Conservation (phyloP, 2,113 vertebrate genomes). For the Etia nguti region DNA sequence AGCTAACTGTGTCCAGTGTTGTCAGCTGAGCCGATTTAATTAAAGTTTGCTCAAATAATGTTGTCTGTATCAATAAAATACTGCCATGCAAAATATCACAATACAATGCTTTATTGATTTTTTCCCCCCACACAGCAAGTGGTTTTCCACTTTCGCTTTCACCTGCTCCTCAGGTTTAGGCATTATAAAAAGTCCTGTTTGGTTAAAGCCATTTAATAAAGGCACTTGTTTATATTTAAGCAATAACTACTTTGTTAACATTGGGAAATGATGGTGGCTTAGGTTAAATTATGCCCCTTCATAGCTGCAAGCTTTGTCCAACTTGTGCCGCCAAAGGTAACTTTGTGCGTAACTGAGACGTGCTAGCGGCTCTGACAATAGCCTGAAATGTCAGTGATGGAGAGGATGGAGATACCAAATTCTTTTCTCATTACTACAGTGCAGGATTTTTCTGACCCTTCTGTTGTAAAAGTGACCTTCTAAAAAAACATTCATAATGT, state of each 20-base stretch:
- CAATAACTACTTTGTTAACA: background rate
- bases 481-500: background rate
- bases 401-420: background rate
- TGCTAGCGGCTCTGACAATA: background rate
- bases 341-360: background rate
- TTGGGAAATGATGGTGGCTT: background rate
- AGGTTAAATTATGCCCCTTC: background rate
- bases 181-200: background rate
- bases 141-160: background rate
- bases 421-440: background rate
- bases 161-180: background rate
- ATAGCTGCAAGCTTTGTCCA: background rate
- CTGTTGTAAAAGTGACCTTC: background rate
- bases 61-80: background rate
- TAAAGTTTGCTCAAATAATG: background rate
- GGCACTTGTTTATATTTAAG: background rate
- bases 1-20: background rate
- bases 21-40: background rate
- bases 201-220: background rate
- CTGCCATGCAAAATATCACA: background rate
- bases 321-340: background rate
- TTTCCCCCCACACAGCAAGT: accelerated
- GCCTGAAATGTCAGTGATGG: background rate
- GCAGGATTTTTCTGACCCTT: background rate
- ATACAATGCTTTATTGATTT: background rate